A percentile compares a stretch with the other conserved stretches of the same genome.
These are phyloP conservation scores for Porites divaricata DNA, from an alignment of 92 coral and sea anemone genomes.

Conservation along the genomic window DNA sequence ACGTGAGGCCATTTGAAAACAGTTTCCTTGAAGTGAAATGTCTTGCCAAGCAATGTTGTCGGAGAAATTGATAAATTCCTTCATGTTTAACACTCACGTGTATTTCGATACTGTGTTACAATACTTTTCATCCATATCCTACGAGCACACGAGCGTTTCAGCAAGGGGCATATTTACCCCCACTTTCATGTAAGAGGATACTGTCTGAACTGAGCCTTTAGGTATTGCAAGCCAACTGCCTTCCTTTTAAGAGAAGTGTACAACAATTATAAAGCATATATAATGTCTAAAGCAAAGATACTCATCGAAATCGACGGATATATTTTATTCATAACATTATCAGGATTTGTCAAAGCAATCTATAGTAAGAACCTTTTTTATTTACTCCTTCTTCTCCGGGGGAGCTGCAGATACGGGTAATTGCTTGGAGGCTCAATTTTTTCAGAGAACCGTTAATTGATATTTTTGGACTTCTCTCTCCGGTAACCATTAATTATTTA, in stretches of 20 bases:
- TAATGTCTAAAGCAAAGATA: no score
- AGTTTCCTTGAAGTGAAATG: no score
- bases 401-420: not conserved
- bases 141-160: not conserved
- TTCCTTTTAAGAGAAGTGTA: not conserved
- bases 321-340: no score
- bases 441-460: not conserved
- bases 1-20: no score
- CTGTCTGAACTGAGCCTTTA: not conserved
- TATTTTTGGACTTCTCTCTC: not conserved
- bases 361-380: not conserved
- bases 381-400: not conserved
- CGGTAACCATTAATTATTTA: conserved; percentile 31
- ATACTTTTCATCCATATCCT: not conserved
- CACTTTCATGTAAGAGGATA: not conserved
- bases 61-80: no score
- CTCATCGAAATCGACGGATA: no score
- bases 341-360: not conserved
- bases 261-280: not conserved
- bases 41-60: no score
- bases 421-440: not conserved
- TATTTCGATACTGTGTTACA: not conserved
- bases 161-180: not conserved
- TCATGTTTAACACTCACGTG: no score
- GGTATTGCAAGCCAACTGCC: not conserved